Conservation (phyloP, 2,113 vertebrate species). For the Arizona elegans region DNA sequence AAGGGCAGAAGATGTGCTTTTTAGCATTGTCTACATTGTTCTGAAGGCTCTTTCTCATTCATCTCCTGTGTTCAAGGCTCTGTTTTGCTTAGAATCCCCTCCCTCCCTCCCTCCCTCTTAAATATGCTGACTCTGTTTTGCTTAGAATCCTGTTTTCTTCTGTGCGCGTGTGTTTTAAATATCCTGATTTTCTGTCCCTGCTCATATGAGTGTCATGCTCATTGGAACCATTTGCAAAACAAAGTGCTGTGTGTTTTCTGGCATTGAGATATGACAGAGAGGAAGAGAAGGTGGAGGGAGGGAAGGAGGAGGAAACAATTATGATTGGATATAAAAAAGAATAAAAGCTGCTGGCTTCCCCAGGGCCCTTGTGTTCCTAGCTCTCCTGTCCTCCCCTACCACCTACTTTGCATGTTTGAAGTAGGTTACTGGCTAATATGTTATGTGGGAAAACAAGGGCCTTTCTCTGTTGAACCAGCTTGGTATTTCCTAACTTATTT, state of each 20-base stretch:
- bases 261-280: neutral
- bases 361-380: neutral
- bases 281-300: neutral
- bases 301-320: neutral
- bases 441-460: slow-evolving; percentile 17
- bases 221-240: neutral
- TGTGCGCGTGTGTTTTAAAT: neutral
- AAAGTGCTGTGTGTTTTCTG: neutral
- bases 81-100: neutral
- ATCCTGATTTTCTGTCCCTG: neutral
- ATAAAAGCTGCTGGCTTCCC: slow-evolving; percentile 4
- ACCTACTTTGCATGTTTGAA: neutral
- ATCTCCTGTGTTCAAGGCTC: neutral
- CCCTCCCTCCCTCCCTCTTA: neutral
- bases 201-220: neutral
- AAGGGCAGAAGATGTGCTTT: slow-evolving; percentile 15
- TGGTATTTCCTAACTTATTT: slow-evolving; percentile 38
- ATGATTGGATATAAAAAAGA: slow-evolving; percentile 6
- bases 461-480: slow-evolving; percentile 46
- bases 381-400: neutral
- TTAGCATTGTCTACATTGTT: slow-evolving; percentile 7
- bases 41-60: neutral
- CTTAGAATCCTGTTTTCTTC: too few species aligned
- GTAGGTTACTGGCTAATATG: neutral
- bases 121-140: neutral